Conservation (phyloP, 2,113 vertebrate genomes). For the Macheiramphus alcinus region DNA sequence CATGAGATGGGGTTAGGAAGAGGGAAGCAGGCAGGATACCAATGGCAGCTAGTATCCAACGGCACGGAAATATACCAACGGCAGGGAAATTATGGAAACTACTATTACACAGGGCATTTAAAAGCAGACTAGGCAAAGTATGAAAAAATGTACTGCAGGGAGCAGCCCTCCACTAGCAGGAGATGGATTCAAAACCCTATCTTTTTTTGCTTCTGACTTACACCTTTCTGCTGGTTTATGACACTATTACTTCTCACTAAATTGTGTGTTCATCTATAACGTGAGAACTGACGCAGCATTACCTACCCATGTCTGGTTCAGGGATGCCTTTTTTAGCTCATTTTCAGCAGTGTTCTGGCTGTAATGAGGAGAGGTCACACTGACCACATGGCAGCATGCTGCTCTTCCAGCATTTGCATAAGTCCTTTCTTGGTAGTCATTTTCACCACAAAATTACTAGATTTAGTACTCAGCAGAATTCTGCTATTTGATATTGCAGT, state of each 20-base stretch:
- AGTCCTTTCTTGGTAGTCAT: not conserved
- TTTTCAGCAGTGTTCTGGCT: not conserved
- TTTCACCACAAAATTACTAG: not conserved
- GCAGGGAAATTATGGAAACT: not conserved
- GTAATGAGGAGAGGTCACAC: not conserved
- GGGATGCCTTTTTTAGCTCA: not conserved
- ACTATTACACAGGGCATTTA: not conserved
- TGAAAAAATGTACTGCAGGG: not conserved
- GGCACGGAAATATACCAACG: no score
- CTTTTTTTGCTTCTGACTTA: not conserved
- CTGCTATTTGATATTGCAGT: not conserved
- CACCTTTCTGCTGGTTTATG: not conserved
- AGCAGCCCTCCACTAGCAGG: not conserved
- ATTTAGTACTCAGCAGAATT: not conserved
- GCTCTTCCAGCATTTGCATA: not conserved
- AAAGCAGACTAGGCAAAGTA: not conserved
- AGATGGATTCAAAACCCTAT: not conserved
- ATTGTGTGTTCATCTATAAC: not conserved
- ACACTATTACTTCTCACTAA: not conserved
- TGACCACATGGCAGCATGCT: fast-evolving
- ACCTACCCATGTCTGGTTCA: not conserved
- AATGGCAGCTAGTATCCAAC: not conserved
- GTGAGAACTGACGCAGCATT: not conserved
- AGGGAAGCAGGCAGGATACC: not conserved
- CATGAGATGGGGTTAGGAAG: not conserved